phyloP scores from a whole-genome alignment of 2,888 invertebrate genomes.

The Anthrax anthrax region DNA sequence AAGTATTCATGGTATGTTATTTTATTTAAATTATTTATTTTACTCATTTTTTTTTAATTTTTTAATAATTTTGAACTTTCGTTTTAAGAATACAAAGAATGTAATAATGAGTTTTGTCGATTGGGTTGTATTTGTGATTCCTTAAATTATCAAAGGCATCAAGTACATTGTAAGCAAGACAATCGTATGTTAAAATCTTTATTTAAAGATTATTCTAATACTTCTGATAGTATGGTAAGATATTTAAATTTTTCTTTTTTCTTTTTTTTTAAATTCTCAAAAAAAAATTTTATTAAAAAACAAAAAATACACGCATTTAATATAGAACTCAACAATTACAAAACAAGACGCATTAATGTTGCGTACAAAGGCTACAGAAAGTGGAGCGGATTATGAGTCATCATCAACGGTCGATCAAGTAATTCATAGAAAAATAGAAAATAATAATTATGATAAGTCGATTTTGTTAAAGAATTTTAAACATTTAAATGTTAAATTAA shows the following conservation, averaged over 20 bases:
- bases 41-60: not conserved
- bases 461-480: constrained; percentile 15
- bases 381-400: constrained; percentile 37
- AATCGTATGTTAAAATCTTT: constrained; percentile 36
- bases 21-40: not conserved
- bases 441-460: constrained; percentile 3
- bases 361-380: constrained; percentile 32
- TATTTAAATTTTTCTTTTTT: not conserved
- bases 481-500: constrained; percentile 25
- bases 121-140: constrained; percentile 55
- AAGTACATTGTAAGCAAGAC: constrained; percentile 46
- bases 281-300: no score
- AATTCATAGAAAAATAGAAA: not conserved
- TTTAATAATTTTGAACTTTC: not conserved
- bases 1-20: not conserved
- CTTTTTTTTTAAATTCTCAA: not conserved
- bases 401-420: not conserved
- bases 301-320: no score
- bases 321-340: constrained; percentile 25
- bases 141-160: constrained; percentile 35
- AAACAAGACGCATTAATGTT: constrained; percentile 31
- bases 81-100: constrained; percentile 20
- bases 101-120: constrained; percentile 41
- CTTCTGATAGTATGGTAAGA: constrained; percentile 23
- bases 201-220: constrained; percentile 21